Conservation (phyloP, 2,888 invertebrate genomes). For the Meghimatium bilineatum region DNA sequence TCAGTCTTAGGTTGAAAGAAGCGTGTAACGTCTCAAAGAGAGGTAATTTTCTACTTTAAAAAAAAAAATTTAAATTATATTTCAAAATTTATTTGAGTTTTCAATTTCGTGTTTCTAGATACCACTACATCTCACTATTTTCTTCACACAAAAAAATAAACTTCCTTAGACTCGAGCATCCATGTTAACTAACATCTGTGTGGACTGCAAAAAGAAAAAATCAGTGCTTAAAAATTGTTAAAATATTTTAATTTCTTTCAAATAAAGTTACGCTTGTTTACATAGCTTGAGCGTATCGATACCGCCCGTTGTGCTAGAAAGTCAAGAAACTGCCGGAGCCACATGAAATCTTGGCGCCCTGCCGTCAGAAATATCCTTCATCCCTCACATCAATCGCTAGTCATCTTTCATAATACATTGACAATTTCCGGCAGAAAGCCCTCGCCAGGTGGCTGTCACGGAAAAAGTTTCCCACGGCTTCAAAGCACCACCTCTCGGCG, state of each 20-base stretch:
- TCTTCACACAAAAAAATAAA: too few species aligned
- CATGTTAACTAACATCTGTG: too few species aligned
- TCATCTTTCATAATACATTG: conserved; percentile 36
- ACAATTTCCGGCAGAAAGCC: conserved; percentile 10
- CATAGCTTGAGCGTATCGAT: not conserved
- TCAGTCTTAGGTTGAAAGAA: too few species aligned
- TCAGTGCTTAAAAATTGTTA: not conserved
- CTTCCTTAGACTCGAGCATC: too few species aligned
- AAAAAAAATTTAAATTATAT: too few species aligned
- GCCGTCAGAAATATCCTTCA: conserved; percentile 14
- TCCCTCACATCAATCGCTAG: conserved; percentile 9
- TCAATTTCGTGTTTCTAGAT: too few species aligned
- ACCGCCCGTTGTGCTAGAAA: conserved; percentile 12
- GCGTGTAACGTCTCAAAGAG: too few species aligned
- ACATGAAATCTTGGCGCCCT: not conserved
- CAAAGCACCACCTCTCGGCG: conserved; percentile 30
- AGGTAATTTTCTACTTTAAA: too few species aligned
- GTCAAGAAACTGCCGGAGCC: conserved; percentile 6
- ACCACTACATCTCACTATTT: too few species aligned
- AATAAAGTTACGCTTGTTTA: not conserved
- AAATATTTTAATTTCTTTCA: not conserved
- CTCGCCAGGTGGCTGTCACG: conserved; percentile 12
- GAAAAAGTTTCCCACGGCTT: conserved; percentile 27
- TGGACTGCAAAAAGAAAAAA: too few species aligned
- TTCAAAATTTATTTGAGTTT: too few species aligned